These are phyloP conservation scores for Coracopsis vasa DNA, from an alignment of 2,113 vertebrate genomes.

Conservation along the genomic window DNA sequence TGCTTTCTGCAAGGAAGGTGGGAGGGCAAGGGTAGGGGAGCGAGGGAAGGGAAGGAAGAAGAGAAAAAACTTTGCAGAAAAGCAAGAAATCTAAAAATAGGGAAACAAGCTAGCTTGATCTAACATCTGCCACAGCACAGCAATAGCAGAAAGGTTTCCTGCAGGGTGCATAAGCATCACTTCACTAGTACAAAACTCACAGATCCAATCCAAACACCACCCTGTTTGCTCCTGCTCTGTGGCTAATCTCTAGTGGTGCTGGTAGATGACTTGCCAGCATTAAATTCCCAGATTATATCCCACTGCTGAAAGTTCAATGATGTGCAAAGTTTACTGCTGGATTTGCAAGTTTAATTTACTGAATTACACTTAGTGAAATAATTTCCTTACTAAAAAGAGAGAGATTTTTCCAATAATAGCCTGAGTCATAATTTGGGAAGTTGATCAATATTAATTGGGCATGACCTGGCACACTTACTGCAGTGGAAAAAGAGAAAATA, in stretches of 20 bases:
- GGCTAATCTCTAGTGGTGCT: neutral
- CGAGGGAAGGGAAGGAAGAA: fast-evolving
- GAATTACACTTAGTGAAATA: neutral
- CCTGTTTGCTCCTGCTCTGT: neutral
- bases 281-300: neutral
- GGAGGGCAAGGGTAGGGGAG: fast-evolving
- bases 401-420: neutral
- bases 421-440: neutral
- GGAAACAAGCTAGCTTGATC: neutral
- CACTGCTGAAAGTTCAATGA: neutral
- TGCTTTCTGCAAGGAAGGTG: neutral
- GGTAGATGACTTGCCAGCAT: neutral
- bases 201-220: neutral
- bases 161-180: neutral
- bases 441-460: neutral
- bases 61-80: neutral
- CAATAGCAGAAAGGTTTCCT: neutral
- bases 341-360: neutral
- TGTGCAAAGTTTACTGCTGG: neutral
- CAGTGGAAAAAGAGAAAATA: neutral
- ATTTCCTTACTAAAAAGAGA: neutral
- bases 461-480: neutral
- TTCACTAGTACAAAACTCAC: neutral
- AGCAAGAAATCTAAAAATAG: neutral
- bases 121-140: neutral